Percentiles rank a stretch among this genome's conserved stretches.
Evolutionary conservation across 2,888 invertebrate genomes (phyloP).

Genomic region (Nymphalis urticae): DNA sequence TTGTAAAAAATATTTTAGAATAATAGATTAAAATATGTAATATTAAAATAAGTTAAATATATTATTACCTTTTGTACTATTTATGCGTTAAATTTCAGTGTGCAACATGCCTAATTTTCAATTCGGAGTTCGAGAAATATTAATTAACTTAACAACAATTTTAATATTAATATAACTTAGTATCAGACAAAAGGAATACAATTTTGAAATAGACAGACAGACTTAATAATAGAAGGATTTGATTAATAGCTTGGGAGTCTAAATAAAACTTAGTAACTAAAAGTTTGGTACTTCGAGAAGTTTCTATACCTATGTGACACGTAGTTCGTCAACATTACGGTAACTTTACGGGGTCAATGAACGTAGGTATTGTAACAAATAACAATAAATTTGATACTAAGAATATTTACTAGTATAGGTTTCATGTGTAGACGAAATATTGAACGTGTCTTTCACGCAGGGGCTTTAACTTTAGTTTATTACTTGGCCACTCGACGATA

Average conservation of each 20-base stretch:
- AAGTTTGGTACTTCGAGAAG: conserved; percentile 5
- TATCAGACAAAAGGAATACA: neutral
- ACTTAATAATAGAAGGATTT: neutral
- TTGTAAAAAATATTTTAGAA: too few relatives aligned
- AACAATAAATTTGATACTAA: neutral
- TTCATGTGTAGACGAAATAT: neutral
- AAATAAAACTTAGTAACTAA: neutral
- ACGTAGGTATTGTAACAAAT: conserved; percentile 18
- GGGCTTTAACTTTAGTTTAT: neutral
- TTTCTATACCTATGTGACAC: conserved; percentile 16
- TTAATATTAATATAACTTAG: neutral
- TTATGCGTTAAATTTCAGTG: too few relatives aligned
- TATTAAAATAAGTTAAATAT: too few relatives aligned
- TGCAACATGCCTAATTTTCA: too few relatives aligned
- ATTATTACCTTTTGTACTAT: too few relatives aligned
- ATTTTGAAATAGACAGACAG: neutral
- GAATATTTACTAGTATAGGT: neutral
- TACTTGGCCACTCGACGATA: conserved; percentile 46
- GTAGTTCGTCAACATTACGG: conserved; percentile 8
- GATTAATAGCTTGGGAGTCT: conserved; percentile 6
- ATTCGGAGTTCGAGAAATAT: too few relatives aligned
- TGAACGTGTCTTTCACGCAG: neutral
- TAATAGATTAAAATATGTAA: too few relatives aligned
- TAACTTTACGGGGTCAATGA: conserved; percentile 25
- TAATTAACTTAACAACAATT: too few relatives aligned